Conservation (phyloP, 2,888 invertebrate species). For the Parasteatoda lunata region DNA sequence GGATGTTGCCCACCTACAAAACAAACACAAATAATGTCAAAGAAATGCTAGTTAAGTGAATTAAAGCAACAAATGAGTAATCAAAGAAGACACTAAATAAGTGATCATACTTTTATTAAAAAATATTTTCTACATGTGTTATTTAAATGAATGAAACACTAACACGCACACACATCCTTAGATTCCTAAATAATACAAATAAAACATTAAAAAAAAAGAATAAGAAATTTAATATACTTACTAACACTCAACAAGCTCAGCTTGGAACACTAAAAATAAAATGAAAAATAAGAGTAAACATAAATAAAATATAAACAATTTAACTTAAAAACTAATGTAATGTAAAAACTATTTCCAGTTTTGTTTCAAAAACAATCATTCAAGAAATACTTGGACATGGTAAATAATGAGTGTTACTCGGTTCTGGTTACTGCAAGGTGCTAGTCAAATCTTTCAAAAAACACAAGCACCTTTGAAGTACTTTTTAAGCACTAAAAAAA, state of each 20-base stretch:
- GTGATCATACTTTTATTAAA: neutral
- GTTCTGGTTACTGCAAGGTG: too few relatives aligned
- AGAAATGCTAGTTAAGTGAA: neutral
- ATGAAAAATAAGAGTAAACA: neutral
- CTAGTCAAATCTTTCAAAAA: too few relatives aligned
- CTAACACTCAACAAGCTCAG: conserved; percentile 85
- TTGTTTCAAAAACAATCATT: too few relatives aligned
- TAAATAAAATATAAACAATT: neutral
- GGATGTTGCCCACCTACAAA: conserved; percentile 77
- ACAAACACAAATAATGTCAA: neutral
- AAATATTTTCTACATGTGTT: neutral
- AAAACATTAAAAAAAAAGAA: neutral
- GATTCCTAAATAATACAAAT: neutral
- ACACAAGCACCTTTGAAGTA: too few relatives aligned
- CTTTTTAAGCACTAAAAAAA: too few relatives aligned
- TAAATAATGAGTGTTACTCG: too few relatives aligned
- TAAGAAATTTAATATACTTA: conserved; percentile 74
- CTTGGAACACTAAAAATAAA: conserved; percentile 73
- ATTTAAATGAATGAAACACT: neutral
- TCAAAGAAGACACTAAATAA: neutral
- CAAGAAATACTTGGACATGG: too few relatives aligned
- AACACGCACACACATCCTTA: too few relatives aligned
- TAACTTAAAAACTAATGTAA: neutral
- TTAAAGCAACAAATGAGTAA: neutral
- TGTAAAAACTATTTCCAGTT: too few relatives aligned